Conservation (phyloP, 2,113 vertebrate species). For the Cairina moschata region DNA sequence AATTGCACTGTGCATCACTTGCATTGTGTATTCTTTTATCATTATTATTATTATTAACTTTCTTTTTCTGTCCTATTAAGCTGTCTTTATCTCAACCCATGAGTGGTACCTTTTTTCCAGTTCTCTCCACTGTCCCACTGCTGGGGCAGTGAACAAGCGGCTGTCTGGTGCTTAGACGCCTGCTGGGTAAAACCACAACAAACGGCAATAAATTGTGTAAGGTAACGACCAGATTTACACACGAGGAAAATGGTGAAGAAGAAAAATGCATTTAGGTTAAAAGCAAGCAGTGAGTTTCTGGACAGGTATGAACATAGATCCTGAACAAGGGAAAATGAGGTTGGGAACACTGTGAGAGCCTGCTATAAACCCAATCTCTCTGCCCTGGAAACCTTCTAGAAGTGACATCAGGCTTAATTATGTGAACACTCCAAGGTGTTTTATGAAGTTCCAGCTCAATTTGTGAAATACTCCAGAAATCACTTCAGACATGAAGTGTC, state of each 20-base stretch:
- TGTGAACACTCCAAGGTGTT: not conserved
- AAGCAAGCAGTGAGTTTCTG: constrained; percentile 33
- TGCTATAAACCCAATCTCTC: not conserved
- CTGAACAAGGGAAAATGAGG: not conserved
- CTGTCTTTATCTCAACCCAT: no score
- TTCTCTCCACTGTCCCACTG: no score
- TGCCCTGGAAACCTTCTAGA: constrained; percentile 1
- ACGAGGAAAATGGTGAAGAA: constrained; percentile 1
- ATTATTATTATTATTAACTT: no score
- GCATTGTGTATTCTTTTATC: no score
- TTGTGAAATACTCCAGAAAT: not conserved
- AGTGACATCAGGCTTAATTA: constrained; percentile 4
- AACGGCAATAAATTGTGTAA: not conserved
- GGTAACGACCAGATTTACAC: constrained; percentile 16
- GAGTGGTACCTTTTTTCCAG: no score
- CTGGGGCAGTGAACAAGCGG: no score
- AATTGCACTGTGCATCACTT: no score
- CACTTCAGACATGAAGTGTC: not conserved
- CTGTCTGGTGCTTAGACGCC: no score
- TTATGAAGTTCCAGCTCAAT: not conserved
- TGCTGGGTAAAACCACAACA: no score
- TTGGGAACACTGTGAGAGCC: not conserved
- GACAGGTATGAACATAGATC: not conserved
- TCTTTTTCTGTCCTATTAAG: no score
- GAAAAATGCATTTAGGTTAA: constrained; percentile 36